Conservation (phyloP, 2,888 invertebrate species). For the Maniola hyperantus region DNA sequence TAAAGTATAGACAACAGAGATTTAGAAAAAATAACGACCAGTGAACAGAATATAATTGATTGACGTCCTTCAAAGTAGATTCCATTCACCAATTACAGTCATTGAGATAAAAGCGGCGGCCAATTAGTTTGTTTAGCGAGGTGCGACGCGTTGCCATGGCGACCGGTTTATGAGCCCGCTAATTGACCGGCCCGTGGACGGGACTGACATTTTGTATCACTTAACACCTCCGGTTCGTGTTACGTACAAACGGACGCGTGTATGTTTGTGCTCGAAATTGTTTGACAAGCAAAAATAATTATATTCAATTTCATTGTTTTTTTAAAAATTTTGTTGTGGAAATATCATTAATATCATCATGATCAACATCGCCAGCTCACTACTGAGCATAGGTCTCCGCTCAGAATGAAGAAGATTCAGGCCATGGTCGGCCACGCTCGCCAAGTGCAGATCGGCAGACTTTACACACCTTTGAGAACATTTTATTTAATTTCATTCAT, state of each 20-base stretch:
- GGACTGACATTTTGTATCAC: slow-evolving; percentile 62
- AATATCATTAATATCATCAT: neutral
- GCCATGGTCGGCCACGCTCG: too few relatives aligned
- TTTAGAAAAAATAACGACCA: slow-evolving; percentile 11
- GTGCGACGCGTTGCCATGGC: slow-evolving; percentile 60
- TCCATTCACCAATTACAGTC: slow-evolving; percentile 37
- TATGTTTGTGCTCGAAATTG: slow-evolving; percentile 1
- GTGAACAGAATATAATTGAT: slow-evolving; percentile 23
- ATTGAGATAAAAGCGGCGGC: slow-evolving; percentile 45
- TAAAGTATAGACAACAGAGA: neutral
- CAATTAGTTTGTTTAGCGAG: slow-evolving; percentile 75
- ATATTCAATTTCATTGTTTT: neutral
- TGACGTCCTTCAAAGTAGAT: slow-evolving; percentile 38
- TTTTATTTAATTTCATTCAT: too few relatives aligned
- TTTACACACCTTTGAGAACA: too few relatives aligned
- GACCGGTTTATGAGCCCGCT: slow-evolving; percentile 60
- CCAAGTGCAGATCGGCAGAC: too few relatives aligned
- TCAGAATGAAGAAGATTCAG: too few relatives aligned
- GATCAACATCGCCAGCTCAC: too few relatives aligned
- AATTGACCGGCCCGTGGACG: slow-evolving; percentile 63
- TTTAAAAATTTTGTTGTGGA: neutral
- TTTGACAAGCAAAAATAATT: neutral
- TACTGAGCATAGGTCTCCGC: too few relatives aligned
- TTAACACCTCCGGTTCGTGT: slow-evolving; percentile 55
- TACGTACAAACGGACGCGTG: slow-evolving; percentile 15